Evolutionary conservation across 1,140 invertebrate species (phyloP).

Genomic region (Pogonus chalceus): DNA sequence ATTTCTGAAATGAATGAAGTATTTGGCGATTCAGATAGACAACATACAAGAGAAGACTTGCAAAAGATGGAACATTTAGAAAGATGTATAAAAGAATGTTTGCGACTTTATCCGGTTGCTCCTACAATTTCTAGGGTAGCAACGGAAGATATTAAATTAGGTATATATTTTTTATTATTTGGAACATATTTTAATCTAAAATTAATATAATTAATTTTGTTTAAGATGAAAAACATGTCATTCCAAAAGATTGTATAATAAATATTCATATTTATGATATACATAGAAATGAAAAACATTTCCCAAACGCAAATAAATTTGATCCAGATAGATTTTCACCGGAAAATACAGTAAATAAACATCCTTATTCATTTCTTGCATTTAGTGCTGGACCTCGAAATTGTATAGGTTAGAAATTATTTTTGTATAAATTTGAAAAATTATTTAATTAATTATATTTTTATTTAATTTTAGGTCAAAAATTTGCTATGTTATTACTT

Average conservation of each 20-base stretch:
- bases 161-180: no score
- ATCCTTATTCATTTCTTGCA: conserved; percentile 55
- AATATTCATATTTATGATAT: conserved; percentile 41
- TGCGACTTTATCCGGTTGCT: conserved; percentile 52
- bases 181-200: no score
- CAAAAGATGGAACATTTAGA: conserved; percentile 55
- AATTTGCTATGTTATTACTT: conserved; percentile 68
- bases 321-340: conserved; percentile 60
- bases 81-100: conserved; percentile 47
- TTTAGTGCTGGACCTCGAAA: conserved; percentile 61
- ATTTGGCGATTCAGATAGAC: conserved; percentile 17
- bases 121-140: conserved; percentile 48
- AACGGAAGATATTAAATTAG: conserved; percentile 44
- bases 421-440: conserved; percentile 6
- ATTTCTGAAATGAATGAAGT: conserved; percentile 22
- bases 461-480: conserved; percentile 46
- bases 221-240: conserved; percentile 19
- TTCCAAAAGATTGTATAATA: conserved; percentile 34
- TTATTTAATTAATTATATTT: background rate
- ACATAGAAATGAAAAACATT: conserved; percentile 53
- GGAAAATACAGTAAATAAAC: conserved; percentile 40
- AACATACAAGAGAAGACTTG: conserved; percentile 32
- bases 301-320: conserved; percentile 59
- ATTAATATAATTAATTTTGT: no score
- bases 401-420: conserved; percentile 56